phyloP scores from a whole-genome alignment of 2,113 vertebrate genomes.

The Semicossyphus pulcher region DNA sequence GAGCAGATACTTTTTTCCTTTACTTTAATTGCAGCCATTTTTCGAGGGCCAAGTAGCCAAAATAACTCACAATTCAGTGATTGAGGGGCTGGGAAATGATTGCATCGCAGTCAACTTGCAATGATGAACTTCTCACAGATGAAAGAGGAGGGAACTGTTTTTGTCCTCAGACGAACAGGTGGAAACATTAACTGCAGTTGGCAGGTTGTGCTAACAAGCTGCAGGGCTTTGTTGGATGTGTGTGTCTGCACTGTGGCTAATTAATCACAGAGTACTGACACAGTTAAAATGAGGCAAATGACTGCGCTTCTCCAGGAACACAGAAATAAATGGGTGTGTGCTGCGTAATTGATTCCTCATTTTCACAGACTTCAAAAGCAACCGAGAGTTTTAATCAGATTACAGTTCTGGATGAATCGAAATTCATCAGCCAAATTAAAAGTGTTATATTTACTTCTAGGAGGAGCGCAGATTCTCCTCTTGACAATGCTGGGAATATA shows the following conservation, averaged over 20 bases:
- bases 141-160: conserved; percentile 51
- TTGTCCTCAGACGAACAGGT: conserved; percentile 72
- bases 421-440: conserved; percentile 64
- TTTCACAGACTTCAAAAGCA: conserved; percentile 77
- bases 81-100: conserved; percentile 21
- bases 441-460: conserved; percentile 48
- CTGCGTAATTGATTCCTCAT: conserved; percentile 73
- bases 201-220: conserved; percentile 69
- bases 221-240: conserved; percentile 47
- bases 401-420: conserved; percentile 57
- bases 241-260: conserved; percentile 55
- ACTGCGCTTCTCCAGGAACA: conserved; percentile 56
- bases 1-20: conserved; percentile 20
- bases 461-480: conserved; percentile 26
- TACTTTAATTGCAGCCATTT: conserved; percentile 29
- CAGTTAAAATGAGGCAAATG: conserved; percentile 51
- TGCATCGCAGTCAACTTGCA: conserved; percentile 10
- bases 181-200: conserved; percentile 72
- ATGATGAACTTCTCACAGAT: conserved; percentile 55
- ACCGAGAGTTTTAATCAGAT: conserved; percentile 63
- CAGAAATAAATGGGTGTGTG: conserved; percentile 52
- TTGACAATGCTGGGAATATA: conserved; percentile 44
- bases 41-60: conserved; percentile 40
- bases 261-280: conserved; percentile 70
- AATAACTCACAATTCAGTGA: conserved; percentile 23